A percentile compares a stretch with the other conserved stretches of the same genome.
phyloP scores from a whole-genome alignment of 1,140 invertebrate species.

The Condylostylus longicornis region DNA sequence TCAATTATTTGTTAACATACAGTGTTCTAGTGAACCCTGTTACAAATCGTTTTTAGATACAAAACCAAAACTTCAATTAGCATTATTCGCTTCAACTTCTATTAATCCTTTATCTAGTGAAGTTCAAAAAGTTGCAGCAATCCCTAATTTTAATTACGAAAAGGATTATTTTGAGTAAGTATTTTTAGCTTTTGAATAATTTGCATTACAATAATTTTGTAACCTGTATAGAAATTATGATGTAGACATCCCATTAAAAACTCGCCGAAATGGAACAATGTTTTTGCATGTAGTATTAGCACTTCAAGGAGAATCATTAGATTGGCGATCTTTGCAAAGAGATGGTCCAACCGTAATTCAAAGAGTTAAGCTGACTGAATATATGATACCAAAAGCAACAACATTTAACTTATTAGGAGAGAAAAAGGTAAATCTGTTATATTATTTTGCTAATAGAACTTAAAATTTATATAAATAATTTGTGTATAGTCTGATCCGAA shows the following conservation, averaged over 20 bases:
- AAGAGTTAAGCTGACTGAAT: constrained; percentile 48
- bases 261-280: constrained; percentile 60
- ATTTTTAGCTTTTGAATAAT: background rate
- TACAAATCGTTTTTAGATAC: constrained; percentile 40
- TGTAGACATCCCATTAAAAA: constrained; percentile 50
- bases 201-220: background rate
- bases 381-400: constrained; percentile 52
- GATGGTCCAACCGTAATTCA: constrained; percentile 40
- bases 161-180: constrained; percentile 30
- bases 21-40: constrained; percentile 45
- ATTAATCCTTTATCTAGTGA: constrained; percentile 33
- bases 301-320: constrained; percentile 34
- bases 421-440: constrained; percentile 28
- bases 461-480: constrained; percentile 4
- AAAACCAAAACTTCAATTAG: constrained; percentile 40
- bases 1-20: constrained; percentile 51
- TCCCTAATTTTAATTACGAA: constrained; percentile 39
- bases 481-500: constrained; percentile 15
- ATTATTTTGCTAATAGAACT: background rate
- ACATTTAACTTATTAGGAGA: constrained; percentile 58
- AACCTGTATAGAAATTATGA: constrained; percentile 35
- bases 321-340: constrained; percentile 36
- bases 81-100: constrained; percentile 40
- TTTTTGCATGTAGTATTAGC: constrained; percentile 50
- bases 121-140: constrained; percentile 25